Base-by-base conservation (phyloP, 2,113 vertebrate species). In the Brachyhypopomus occidentalis region DNA sequence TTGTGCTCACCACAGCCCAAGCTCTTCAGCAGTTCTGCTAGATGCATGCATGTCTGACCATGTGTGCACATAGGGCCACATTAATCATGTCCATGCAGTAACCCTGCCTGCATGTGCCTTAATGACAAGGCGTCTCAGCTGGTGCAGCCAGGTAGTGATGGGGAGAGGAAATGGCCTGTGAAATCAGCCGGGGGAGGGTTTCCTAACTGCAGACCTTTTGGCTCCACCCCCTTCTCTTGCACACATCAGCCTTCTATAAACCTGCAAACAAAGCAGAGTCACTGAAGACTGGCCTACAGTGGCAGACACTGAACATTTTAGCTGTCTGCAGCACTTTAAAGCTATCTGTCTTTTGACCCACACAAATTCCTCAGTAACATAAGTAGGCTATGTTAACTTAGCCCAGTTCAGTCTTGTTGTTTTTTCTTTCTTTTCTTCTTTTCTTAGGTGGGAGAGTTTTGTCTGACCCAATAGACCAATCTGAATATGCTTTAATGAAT, bases 81-180 rank as follows among this genome's bases (percentile, higher is more conserved):
- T 84, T 76, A 72, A 76, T 75, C 78, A 71, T 69, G 78, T 72
- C 41, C 22, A 23, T 64, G 38, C 9, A 41, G 56, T 67, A 45
- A 27, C 12, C 69, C 20, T 72, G 74, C 45, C 45, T 59, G 64
- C 63, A 60, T 17, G 6, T 25, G 30, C 69, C 14, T 6, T 75
- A 78, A 84, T 62, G 84, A 62, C 60, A 41, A 1, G 23, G 23
- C 62, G 72, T 72, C 85, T 82, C 83, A 84, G 85, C 85, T 84
- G 83, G 72, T 74, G n/a, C 72, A 72, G 64, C 41, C 12, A 27
- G 72, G 52, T 74, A 63, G 48, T 69, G 45, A 73, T 72, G 4
- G 69, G 71, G 70, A 48, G 41, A 74, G 70, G 79, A 74, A 82
- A 62, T 70, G 67, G 67, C 56, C 75, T 63, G 75, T 84, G 75